Evolutionary conservation across 1,140 invertebrate genomes (phyloP).

Genomic region (Lepidurus packardi): DNA sequence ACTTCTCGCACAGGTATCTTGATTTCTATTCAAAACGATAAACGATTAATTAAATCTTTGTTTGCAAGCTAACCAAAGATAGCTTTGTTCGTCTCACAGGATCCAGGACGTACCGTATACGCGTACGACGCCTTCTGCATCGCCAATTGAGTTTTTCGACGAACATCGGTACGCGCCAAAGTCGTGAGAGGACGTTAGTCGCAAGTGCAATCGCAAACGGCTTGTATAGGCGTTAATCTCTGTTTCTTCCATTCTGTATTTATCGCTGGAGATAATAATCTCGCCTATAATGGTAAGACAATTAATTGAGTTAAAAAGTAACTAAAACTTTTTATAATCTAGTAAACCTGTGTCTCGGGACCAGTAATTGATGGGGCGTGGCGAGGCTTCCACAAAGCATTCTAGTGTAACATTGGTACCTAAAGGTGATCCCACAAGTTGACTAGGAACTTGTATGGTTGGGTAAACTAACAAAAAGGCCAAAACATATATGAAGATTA

Average conservation of each 20-base stretch:
- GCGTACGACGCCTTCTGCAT: conserved; percentile 29
- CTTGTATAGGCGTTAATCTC: conserved; percentile 34
- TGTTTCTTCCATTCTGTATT: conserved; percentile 34
- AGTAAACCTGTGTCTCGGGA: conserved; percentile 63
- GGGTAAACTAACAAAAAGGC: conserved; percentile 63
- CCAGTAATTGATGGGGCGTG: conserved; percentile 85
- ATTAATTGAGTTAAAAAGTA: conserved; percentile 21
- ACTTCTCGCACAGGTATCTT: background rate
- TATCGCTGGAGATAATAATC: conserved; percentile 34
- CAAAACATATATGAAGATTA: background rate
- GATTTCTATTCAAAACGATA: background rate
- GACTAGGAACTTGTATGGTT: conserved; percentile 79
- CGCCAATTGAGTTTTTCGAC: conserved; percentile 35
- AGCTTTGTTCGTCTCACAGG: background rate
- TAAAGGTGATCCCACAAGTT: conserved; percentile 77
- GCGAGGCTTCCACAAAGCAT: conserved; percentile 82
- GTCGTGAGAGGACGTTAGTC: conserved; percentile 24
- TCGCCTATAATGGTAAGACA: conserved; percentile 33
- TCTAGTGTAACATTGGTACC: conserved; percentile 79
- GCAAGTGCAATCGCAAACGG: conserved; percentile 32
- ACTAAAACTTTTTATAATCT: background rate
- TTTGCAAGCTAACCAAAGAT: background rate
- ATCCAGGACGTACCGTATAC: conserved; percentile 33
- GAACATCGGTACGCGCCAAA: conserved; percentile 33
- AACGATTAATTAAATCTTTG: background rate